Conservation (phyloP, 1,140 invertebrate species). For the Pararge aegeria region DNA sequence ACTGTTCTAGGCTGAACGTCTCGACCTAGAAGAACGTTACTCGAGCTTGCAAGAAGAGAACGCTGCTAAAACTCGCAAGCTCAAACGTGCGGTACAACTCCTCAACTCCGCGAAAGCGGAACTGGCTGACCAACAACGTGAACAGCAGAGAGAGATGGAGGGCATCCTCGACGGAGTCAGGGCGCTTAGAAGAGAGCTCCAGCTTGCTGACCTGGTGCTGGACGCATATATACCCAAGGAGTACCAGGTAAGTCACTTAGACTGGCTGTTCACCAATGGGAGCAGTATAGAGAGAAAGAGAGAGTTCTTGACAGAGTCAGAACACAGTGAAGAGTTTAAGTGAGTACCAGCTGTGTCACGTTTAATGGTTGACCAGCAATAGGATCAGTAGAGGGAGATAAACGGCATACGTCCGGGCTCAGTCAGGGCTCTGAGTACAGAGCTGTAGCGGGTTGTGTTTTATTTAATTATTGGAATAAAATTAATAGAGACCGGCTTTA, state of each 20-base stretch:
- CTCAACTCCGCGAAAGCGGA: conserved; percentile 92
- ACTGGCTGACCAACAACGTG: conserved; percentile 92
- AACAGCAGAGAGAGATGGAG: conserved; percentile 98
- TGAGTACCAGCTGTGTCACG: too few species aligned
- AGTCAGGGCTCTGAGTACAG: too few species aligned
- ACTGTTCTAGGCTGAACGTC: conserved; percentile 86
- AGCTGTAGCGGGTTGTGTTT: too few species aligned
- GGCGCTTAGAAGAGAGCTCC: conserved; percentile 93
- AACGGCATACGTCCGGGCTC: too few species aligned
- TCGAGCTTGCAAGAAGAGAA: conserved; percentile 96
- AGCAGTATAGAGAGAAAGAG: too few species aligned
- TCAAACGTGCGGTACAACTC: conserved; percentile 92
- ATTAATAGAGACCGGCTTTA: too few species aligned
- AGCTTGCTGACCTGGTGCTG: conserved; percentile 91
- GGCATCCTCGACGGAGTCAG: conserved; percentile 95
- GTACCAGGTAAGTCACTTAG: conserved; percentile 78
- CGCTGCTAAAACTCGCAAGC: conserved; percentile 93
- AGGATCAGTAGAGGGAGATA: too few species aligned
- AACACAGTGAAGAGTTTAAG: too few species aligned
- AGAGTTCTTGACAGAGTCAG: too few species aligned
- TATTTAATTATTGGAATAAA: too few species aligned
- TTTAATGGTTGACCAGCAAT: too few species aligned
- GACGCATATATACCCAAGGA: conserved; percentile 96
- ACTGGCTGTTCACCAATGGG: too few species aligned
- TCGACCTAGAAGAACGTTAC: conserved; percentile 98